These are phyloP conservation scores for Drosophila diplacantha DNA, from an alignment of 2,888 invertebrate genomes.

Conservation along the genomic window DNA sequence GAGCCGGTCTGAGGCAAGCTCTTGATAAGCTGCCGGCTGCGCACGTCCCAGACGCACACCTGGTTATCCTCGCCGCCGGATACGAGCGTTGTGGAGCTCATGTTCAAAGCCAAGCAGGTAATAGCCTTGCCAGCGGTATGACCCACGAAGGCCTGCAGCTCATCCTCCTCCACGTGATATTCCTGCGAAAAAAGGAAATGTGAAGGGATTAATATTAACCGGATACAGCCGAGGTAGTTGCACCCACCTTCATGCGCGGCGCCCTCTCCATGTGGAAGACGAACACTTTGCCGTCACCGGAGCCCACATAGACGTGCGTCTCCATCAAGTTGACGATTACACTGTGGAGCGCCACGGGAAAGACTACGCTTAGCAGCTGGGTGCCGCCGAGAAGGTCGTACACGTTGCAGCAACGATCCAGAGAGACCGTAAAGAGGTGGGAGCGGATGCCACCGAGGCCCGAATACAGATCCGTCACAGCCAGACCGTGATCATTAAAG, in stretches of 20 bases:
- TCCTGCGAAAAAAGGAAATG: conserved; percentile 75
- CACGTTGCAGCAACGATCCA: conserved; percentile 89
- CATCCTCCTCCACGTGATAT: conserved; percentile 81
- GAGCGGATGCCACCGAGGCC: conserved; percentile 85
- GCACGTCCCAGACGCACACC: conserved; percentile 89
- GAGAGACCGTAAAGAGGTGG: conserved; percentile 86
- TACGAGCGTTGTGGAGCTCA: conserved; percentile 84
- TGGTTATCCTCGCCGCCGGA: conserved; percentile 87
- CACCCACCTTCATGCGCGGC: conserved; percentile 80
- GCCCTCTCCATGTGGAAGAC: conserved; percentile 83
- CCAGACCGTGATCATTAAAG: conserved; percentile 88
- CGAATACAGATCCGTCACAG: conserved; percentile 87
- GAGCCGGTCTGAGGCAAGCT: conserved; percentile 86
- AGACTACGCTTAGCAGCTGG: conserved; percentile 85
- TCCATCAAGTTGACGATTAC: conserved; percentile 85
- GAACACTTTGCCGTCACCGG: conserved; percentile 84
- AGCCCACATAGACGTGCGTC: conserved; percentile 86
- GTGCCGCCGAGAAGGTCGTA: conserved; percentile 86
- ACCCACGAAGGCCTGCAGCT: conserved; percentile 80
- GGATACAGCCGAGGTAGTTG: not conserved
- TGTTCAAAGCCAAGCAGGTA: conserved; percentile 84
- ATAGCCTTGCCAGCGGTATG: conserved; percentile 82
- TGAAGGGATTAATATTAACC: not conserved
- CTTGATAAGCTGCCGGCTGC: conserved; percentile 85
- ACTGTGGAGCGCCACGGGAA: conserved; percentile 84